phyloP scores from a whole-genome alignment of 2,797 vertebrate species.

The Pteropus rufus region DNA sequence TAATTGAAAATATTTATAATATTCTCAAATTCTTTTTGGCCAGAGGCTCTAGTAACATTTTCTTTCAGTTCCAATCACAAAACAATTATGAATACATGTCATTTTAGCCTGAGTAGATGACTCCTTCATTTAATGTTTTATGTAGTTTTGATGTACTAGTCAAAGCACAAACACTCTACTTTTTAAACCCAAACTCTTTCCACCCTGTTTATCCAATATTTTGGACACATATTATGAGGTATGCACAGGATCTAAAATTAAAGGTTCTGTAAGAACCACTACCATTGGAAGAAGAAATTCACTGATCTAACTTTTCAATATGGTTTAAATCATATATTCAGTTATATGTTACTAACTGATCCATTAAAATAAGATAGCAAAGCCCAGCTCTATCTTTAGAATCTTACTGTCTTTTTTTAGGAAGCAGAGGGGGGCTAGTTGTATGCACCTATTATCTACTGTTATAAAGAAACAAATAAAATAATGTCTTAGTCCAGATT shows the following conservation, averaged over 20 bases:
- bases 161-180: not conserved
- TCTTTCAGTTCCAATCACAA: not conserved
- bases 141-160: not conserved
- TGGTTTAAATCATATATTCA: not conserved
- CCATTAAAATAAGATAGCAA: not conserved
- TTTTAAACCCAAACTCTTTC: not conserved
- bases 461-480: not conserved
- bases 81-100: not conserved
- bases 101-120: not conserved
- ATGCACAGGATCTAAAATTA: not conserved
- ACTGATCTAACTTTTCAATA: not conserved
- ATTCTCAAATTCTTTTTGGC: not conserved
- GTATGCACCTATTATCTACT: not conserved
- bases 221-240: not conserved
- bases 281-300: not conserved
- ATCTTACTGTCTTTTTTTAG: not conserved
- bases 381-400: not conserved
- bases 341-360: not conserved
- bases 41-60: not conserved
- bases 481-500: not conserved
- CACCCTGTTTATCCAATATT: not conserved
- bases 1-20: not conserved
- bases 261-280: not conserved
- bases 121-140: not conserved
- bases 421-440: not conserved